Evolutionary conservation across 1,140 invertebrate species (phyloP).

Genomic region (Aleiodes sp.): DNA sequence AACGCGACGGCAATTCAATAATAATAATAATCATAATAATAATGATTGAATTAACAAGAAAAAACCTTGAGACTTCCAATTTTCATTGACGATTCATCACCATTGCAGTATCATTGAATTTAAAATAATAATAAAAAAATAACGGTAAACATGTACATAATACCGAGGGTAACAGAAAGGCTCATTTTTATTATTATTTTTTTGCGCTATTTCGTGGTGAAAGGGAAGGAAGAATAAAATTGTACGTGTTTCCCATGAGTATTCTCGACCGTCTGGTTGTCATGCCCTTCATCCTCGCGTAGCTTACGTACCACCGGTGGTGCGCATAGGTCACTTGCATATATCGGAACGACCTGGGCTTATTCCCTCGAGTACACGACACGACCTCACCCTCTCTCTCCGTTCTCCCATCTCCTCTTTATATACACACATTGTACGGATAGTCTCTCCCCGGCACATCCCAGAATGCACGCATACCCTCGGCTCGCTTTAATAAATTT

Average conservation of each 20-base stretch:
- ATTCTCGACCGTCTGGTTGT: slow-evolving; percentile 28
- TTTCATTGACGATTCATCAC: too few species aligned
- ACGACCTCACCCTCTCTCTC: neutral
- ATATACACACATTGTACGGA: neutral
- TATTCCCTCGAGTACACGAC: slow-evolving; percentile 21
- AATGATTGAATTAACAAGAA: too few species aligned
- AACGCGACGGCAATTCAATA: too few species aligned
- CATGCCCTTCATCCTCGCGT: slow-evolving; percentile 31
- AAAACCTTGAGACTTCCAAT: too few species aligned
- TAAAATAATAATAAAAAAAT: too few species aligned
- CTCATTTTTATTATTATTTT: neutral
- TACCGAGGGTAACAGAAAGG: neutral
- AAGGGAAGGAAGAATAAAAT: slow-evolving; percentile 32
- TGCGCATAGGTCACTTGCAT: slow-evolving; percentile 33
- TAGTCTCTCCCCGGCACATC: neutral
- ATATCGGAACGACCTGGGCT: slow-evolving; percentile 30
- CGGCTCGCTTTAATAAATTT: slow-evolving; percentile 31
- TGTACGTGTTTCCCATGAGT: slow-evolving; percentile 26
- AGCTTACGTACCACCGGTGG: slow-evolving; percentile 21
- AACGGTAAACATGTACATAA: too few species aligned
- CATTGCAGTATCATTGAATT: too few species aligned
- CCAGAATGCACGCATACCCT: slow-evolving; percentile 20
- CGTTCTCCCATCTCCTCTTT: neutral
- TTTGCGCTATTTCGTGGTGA: slow-evolving; percentile 12
- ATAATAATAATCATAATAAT: too few species aligned